Percentiles rank a stretch among this genome's conserved stretches.
Evolutionary conservation across 2,888 invertebrate species (phyloP).

Genomic region (Sesamia inferens): DNA sequence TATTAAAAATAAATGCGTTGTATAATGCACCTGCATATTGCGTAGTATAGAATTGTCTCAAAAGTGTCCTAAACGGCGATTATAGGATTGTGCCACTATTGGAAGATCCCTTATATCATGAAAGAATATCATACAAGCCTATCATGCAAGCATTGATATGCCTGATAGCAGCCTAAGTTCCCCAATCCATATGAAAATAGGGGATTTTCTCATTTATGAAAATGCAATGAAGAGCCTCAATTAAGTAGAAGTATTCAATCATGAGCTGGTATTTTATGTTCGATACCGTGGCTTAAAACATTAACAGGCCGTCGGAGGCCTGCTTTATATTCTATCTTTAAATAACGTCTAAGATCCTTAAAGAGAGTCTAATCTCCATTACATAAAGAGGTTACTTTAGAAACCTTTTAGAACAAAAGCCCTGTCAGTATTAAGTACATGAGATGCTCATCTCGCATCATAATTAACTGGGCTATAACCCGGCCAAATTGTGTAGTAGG

Average conservation of each 20-base stretch:
- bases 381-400: slow-evolving; percentile 35
- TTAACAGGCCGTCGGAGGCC: not conserved
- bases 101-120: not conserved
- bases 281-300: not conserved
- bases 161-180: no score
- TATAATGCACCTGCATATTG: slow-evolving; percentile 11
- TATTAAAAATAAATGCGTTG: no score
- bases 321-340: slow-evolving; percentile 1
- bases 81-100: not conserved
- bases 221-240: no score
- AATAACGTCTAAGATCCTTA: not conserved
- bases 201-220: not conserved
- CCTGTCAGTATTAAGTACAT: slow-evolving; percentile 37
- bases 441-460: slow-evolving; percentile 42
- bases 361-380: slow-evolving; percentile 40
- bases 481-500: slow-evolving; percentile 49
- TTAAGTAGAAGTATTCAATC: not conserved
- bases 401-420: slow-evolving; percentile 48
- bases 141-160: no score
- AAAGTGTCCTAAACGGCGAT: not conserved
- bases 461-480: slow-evolving; percentile 54
- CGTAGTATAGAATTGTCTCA: not conserved
- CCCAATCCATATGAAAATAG: not conserved
- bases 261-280: not conserved
- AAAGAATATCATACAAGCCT: not conserved